phyloP scores from a whole-genome alignment of 2,797 vertebrate genomes.

The Babyrousa celebensis region DNA sequence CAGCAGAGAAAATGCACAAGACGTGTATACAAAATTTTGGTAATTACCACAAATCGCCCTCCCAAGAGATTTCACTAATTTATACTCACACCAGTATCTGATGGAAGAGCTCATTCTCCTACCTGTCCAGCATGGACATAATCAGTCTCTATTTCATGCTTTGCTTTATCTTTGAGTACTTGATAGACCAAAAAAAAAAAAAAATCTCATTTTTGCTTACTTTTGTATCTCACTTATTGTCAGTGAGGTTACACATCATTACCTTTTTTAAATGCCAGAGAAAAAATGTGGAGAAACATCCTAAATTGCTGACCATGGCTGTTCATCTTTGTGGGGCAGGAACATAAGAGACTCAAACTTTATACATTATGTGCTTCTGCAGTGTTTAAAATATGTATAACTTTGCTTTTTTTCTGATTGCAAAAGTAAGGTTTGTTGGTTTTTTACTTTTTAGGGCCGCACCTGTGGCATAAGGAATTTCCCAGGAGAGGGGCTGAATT shows the following conservation, averaged over 20 bases:
- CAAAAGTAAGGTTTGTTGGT: neutral
- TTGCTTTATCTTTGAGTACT: constrained; percentile 39
- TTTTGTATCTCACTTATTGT: constrained; percentile 29
- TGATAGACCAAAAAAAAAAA: neutral
- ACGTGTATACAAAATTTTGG: neutral
- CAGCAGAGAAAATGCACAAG: neutral
- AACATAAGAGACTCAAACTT: neutral
- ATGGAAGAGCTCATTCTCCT: neutral
- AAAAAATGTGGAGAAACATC: neutral
- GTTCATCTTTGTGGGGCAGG: neutral
- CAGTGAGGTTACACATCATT: neutral
- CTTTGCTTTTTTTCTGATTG: neutral
- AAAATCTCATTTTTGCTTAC: neutral
- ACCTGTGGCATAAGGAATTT: too few relatives aligned
- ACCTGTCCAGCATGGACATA: neutral
- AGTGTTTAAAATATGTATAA: neutral
- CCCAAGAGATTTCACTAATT: neutral
- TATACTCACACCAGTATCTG: neutral
- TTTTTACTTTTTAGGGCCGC: too few relatives aligned
- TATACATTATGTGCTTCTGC: neutral
- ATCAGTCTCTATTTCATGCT: neutral
- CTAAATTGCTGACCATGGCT: neutral
- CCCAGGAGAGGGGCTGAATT: too few relatives aligned
- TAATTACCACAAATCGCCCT: neutral
- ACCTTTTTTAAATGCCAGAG: neutral